These are phyloP conservation scores for Platyrinchus mystaceus DNA, from an alignment of 2,797 vertebrate genomes.

Conservation along the genomic window DNA sequence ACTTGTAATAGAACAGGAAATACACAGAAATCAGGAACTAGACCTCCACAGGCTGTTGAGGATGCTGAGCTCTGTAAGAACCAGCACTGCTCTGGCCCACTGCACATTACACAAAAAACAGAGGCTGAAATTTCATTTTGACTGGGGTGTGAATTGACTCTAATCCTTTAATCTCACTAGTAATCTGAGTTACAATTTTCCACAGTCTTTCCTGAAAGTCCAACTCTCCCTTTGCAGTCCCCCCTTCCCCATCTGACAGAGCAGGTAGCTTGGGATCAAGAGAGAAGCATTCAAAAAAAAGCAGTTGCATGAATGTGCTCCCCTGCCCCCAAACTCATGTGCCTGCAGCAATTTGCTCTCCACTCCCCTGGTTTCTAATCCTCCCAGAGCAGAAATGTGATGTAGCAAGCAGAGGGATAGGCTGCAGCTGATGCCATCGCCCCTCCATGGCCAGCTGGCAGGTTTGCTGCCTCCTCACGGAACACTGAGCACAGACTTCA, in stretches of 20 bases:
- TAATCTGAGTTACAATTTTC: neutral
- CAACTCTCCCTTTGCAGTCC: neutral
- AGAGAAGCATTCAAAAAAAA: neutral
- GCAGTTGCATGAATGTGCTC: rapidly evolving
- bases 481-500: constrained; percentile 37
- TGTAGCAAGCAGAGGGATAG: neutral
- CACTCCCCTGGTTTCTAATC: constrained; percentile 20
- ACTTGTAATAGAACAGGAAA: neutral
- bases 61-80: neutral
- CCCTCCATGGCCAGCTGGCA: constrained; percentile 41
- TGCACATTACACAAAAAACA: neutral
- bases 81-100: neutral
- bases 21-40: neutral
- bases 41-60: rapidly evolving
- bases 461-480: constrained; percentile 26
- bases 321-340: neutral
- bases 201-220: neutral
- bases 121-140: constrained; percentile 29
- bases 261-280: neutral
- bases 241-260: rapidly evolving
- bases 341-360: constrained; percentile 16
- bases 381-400: constrained; percentile 29
- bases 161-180: constrained; percentile 35
- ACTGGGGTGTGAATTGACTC: neutral
- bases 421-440: constrained; percentile 34